These are phyloP conservation scores for Spermophilus dauricus DNA, from an alignment of 2,113 vertebrate species.

Conservation along the genomic window DNA sequence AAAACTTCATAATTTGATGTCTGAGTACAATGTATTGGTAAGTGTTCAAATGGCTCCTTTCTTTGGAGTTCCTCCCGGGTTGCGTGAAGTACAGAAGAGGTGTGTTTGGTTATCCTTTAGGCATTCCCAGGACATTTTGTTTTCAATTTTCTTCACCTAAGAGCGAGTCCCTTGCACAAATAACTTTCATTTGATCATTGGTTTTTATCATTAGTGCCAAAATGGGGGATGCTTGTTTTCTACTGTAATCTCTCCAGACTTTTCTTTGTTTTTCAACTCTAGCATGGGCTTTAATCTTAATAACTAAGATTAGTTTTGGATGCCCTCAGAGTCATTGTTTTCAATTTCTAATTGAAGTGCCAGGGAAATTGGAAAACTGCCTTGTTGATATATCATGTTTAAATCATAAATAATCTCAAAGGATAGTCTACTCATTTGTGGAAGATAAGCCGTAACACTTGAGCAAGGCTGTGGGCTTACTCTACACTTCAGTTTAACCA, in stretches of 20 bases:
- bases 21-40: background rate
- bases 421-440: background rate
- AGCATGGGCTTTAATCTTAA: background rate
- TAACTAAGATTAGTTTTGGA: no score
- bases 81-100: background rate
- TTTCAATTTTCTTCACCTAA: background rate
- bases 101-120: background rate
- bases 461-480: background rate
- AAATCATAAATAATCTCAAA: background rate
- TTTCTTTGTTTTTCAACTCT: background rate
- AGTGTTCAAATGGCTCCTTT: background rate
- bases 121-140: background rate
- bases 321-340: background rate
- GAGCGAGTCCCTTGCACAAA: background rate
- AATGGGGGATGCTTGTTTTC: background rate
- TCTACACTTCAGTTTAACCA: background rate
- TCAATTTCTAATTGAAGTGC: background rate
- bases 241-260: background rate
- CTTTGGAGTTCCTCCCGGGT: background rate
- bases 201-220: background rate
- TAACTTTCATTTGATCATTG: background rate
- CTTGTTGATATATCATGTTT: background rate
- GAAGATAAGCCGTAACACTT: background rate
- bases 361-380: background rate
- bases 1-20: background rate